Conservation (phyloP, 2,888 invertebrate genomes). For the Acleris literana region DNA sequence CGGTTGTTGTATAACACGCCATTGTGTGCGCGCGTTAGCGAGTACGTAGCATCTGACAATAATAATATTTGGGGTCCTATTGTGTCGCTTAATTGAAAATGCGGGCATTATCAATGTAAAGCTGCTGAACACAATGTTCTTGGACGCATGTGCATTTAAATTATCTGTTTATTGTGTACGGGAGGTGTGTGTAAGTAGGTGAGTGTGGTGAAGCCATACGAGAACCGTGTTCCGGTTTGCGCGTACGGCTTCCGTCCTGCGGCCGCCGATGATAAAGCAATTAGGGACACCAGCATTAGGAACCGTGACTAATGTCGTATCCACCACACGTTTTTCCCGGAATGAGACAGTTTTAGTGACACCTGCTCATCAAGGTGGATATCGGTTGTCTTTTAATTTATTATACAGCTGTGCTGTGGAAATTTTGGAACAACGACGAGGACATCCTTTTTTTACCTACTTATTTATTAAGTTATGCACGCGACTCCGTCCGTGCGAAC, state of each 20-base stretch:
- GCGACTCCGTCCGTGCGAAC: too few species aligned
- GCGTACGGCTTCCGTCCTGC: conserved; percentile 68
- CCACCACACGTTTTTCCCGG: neutral
- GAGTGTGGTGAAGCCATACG: conserved; percentile 65
- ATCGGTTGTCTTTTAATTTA: too few species aligned
- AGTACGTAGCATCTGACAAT: conserved; percentile 60
- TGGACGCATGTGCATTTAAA: conserved; percentile 24
- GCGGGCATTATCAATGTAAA: conserved; percentile 71
- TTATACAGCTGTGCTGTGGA: too few species aligned
- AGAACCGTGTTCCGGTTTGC: conserved; percentile 75
- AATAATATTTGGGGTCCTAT: conserved; percentile 59
- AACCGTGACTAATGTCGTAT: conserved; percentile 16
- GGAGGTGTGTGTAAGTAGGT: conserved; percentile 18
- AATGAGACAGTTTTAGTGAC: neutral
- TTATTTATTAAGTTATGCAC: too few species aligned
- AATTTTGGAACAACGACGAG: too few species aligned
- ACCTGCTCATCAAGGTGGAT: too few species aligned
- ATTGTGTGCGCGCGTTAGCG: conserved; percentile 60
- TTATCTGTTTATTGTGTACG: conserved; percentile 7
- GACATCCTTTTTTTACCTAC: too few species aligned
- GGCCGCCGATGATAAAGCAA: conserved; percentile 46
- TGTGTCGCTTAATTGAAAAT: conserved; percentile 70
- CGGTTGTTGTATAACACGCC: conserved; percentile 67
- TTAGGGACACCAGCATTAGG: conserved; percentile 23
- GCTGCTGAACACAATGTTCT: conserved; percentile 36